These are phyloP conservation scores for Osedax fenrisi DNA, from an alignment of 2,888 invertebrate species.

Conservation along the genomic window DNA sequence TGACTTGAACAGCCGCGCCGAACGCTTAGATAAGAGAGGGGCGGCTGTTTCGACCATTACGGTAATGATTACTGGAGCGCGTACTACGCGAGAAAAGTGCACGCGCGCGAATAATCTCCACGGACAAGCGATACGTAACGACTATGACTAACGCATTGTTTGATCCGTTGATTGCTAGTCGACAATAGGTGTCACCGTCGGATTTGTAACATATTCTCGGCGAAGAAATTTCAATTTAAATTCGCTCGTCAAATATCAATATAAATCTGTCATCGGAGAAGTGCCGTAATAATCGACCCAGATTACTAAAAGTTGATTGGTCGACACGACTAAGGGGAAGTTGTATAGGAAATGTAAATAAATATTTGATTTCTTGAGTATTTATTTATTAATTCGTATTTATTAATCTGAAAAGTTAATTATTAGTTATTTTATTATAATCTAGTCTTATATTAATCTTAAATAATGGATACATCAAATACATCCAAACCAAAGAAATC, in stretches of 20 bases:
- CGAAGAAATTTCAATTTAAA: neutral
- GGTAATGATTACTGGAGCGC: too few species aligned
- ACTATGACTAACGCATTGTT: neutral
- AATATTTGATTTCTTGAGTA: neutral
- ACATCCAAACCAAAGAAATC: neutral
- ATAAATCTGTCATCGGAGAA: neutral
- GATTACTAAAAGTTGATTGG: neutral
- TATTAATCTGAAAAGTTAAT: too few species aligned
- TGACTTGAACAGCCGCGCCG: too few species aligned
- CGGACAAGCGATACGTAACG: neutral
- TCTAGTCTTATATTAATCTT: too few species aligned
- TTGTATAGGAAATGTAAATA: neutral
- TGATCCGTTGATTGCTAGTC: too few species aligned
- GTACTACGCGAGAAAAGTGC: too few species aligned
- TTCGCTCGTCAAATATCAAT: neutral
- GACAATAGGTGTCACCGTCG: too few species aligned
- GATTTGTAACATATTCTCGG: neutral
- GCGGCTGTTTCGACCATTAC: too few species aligned
- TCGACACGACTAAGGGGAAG: neutral
- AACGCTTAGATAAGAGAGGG: too few species aligned
- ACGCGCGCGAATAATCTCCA: neutral
- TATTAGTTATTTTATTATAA: too few species aligned
- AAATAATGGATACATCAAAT: neutral
- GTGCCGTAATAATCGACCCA: neutral
- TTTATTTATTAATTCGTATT: neutral